These are phyloP conservation scores for Gambusia yucatana DNA, from an alignment of 2,797 vertebrate genomes.

Conservation along the genomic window DNA sequence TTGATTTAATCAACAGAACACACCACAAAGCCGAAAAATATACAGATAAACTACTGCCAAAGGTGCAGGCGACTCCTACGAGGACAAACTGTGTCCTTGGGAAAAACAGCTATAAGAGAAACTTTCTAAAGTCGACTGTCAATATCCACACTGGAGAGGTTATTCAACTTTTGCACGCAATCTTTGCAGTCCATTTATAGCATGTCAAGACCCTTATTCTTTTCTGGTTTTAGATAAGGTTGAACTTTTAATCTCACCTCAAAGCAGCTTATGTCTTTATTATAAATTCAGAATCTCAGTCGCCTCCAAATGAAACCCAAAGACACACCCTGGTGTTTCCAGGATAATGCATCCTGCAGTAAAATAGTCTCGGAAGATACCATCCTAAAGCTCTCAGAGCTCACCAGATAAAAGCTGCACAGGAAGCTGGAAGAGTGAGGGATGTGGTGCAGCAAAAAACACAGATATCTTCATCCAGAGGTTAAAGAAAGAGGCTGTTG, in stretches of 20 bases:
- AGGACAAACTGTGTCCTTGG: slow-evolving; percentile 23
- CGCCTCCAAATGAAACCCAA: not conserved
- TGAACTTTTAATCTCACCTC: slow-evolving; percentile 16
- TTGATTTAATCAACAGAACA: slow-evolving; percentile 27
- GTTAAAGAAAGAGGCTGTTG: not conserved
- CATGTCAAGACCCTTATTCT: slow-evolving; percentile 10
- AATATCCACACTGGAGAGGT: slow-evolving; percentile 20
- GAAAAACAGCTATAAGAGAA: slow-evolving; percentile 41
- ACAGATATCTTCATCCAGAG: not conserved
- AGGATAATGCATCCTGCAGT: not conserved
- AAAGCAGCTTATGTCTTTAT: not conserved
- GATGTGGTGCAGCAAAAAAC: not conserved
- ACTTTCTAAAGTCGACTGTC: slow-evolving; percentile 7
- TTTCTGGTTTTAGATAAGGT: not conserved
- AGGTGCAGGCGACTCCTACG: slow-evolving; percentile 19
- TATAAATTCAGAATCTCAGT: slow-evolving; percentile 5
- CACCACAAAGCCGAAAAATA: slow-evolving; percentile 12
- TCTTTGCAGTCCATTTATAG: slow-evolving; percentile 23
- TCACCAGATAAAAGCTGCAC: slow-evolving; percentile 2
- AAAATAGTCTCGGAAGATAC: not conserved
- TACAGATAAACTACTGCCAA: slow-evolving; percentile 7
- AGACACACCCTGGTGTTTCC: not conserved
- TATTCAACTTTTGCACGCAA: slow-evolving; percentile 17
- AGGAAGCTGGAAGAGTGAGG: too few species aligned
- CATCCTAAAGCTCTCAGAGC: slow-evolving; percentile 6